Evolutionary conservation across 2,797 vertebrate genomes (phyloP).

Genomic region (Apogon hyalosoma): DNA sequence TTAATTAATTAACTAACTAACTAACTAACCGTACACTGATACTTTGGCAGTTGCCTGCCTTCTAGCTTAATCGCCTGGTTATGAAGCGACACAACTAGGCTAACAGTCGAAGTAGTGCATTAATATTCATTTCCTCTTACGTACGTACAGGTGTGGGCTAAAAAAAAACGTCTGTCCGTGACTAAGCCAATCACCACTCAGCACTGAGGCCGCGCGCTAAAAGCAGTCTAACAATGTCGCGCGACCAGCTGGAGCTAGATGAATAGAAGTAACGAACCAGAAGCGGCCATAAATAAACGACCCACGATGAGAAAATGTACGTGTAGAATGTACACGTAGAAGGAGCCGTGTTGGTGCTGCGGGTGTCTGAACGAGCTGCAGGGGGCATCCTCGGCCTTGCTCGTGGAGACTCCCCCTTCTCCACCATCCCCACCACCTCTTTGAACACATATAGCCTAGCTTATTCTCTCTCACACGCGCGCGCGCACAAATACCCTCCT

Average conservation of each 20-base stretch:
- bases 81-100: constrained; percentile 38
- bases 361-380: constrained; percentile 76
- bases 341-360: constrained; percentile 30
- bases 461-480: background rate
- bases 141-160: constrained; percentile 24
- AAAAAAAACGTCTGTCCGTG: background rate
- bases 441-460: constrained; percentile 8
- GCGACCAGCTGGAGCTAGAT: constrained; percentile 22
- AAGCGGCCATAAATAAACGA: constrained; percentile 3
- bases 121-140: constrained; percentile 4
- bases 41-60: background rate
- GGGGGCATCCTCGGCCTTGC: constrained; percentile 82
- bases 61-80: background rate
- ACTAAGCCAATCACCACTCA: constrained; percentile 40
- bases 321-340: constrained; percentile 15
- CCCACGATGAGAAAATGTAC: constrained; percentile 9
- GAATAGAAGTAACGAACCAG: constrained; percentile 12
- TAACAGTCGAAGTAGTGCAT: background rate
- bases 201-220: constrained; percentile 4
- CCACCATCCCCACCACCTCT: constrained; percentile 3
- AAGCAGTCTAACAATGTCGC: constrained; percentile 26
- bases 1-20: too few species aligned
- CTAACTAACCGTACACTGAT: too few species aligned
- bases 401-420: constrained; percentile 55
- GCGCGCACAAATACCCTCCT: constrained; percentile 42